Evolutionary conservation across 2,888 invertebrate species (phyloP), one percentile per base, ranked within the genome.

Genomic region (Tetheella fluctuosa): DNA sequence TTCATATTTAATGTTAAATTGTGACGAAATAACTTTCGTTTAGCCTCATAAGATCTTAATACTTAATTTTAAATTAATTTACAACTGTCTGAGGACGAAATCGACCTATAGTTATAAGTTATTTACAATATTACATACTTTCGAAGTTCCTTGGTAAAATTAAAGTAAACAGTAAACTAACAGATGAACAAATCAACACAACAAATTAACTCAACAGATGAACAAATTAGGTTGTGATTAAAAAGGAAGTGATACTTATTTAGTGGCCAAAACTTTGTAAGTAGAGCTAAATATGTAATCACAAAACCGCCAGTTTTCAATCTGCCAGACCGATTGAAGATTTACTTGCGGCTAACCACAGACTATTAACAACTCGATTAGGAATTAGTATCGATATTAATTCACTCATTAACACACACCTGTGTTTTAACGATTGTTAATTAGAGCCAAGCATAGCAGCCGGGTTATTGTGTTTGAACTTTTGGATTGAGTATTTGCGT

Each of bases 291-390:
- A 54, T 54, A 25, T 30, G 28, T 10, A 54, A 28, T 25, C 28
- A 54, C 28, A 17, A 25, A 54, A 25, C 25, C 28, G 23, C 28
- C n/a, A 28, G 17, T 30, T 28, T 54, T 54, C 17, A 30, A 54
- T 54, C 28, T 28, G 48, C 20, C 20, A 48, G 48, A 20, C n/a
- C 10, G 34, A 34, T 34, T 34, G 48, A 48, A 20, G 48, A 48
- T 48, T 28, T 17, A 54, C n/a, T 54, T 28, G 54, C 54, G 54
- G 54, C 54, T 28, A 25, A 17, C 54, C 54, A 54, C 54, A 54
- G 10, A 17, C 28, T 54, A 54, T 54, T 54, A 54, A 17, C 54
- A 28, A 25, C 25, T 54, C 28, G 28, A 28, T 28, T 28, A 28
- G 15, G 25, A 54, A 54, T 54, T 10, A 48, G 48, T 48, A 48